These are phyloP conservation scores for Mirza zaza DNA, from an alignment of 2,113 vertebrate species.

Conservation along the genomic window DNA sequence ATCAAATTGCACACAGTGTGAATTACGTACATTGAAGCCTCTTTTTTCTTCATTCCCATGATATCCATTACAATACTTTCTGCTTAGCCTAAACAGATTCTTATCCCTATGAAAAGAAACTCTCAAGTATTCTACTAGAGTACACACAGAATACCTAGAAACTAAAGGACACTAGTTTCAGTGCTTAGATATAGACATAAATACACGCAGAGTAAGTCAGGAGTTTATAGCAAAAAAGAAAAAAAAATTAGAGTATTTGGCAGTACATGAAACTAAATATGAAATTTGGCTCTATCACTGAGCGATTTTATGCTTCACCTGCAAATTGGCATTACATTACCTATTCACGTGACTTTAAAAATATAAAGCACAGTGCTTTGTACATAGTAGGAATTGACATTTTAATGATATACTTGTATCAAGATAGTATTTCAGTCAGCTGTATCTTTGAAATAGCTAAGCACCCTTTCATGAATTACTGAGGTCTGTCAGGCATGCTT, in stretches of 20 bases:
- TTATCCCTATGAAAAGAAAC: not conserved
- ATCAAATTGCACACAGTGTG: not conserved
- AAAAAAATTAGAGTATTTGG: not conserved
- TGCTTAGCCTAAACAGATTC: not conserved
- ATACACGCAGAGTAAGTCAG: not conserved
- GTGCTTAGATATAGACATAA: not conserved
- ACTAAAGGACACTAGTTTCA: not conserved
- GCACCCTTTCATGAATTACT: not conserved
- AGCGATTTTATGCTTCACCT: not conserved
- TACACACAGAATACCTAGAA: not conserved
- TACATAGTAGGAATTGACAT: not conserved
- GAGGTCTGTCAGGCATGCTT: not conserved
- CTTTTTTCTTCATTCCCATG: not conserved
- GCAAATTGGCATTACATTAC: not conserved
- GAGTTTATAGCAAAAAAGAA: not conserved
- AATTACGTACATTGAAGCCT: fast-evolving
- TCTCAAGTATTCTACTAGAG: not conserved
- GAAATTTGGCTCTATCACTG: not conserved
- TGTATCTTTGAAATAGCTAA: not conserved
- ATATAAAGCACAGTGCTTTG: not conserved
- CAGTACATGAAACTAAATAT: not conserved
- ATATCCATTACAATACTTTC: not conserved
- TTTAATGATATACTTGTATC: not conserved
- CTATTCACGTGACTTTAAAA: not conserved
- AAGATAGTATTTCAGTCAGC: not conserved